Evolutionary conservation across 2,113 vertebrate species (phyloP), one percentile per base, ranked within the genome.

Genomic region (Urocitellus parryii): DNA sequence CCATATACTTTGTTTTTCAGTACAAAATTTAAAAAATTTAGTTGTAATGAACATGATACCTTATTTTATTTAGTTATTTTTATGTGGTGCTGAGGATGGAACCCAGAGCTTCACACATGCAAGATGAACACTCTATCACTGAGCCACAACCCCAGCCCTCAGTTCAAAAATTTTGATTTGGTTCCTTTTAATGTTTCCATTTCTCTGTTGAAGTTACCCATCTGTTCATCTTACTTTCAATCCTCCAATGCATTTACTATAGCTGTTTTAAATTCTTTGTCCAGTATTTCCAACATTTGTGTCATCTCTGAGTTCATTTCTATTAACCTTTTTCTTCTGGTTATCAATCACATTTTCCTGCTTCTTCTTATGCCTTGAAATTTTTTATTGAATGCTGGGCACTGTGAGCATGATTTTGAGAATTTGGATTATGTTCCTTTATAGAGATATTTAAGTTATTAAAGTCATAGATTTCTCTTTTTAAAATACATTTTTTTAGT

Each of bases 201-300:
- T 87, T 88, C 58, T 92, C 85, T 79, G 2, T 29, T n/a, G 34
- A 85, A 42, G 12, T 45, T 81, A 56, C 45, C 27, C 58, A 72
- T 77, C 51, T 91, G 73, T 88, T 93, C 74, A 73, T 51, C 45
- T 80, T 81, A 86, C 37, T 91, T 92, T 88, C 68, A 93, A 45
- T 73, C 70, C 63, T 91, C 42, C 73, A 78, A 24, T 24, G 82
- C 29, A 73, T 39, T 96, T 85, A 67, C 67, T 86, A 86, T 14
- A 67, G 27, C n/a, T 88, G 2, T 88, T 91, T 95, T 65, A 82
- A 89, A 78, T 80, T 88, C 27, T 25, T 27, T 42, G 48, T 53
- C 65, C 72, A 77, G 34, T 74, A 84, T 83, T 74, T 92, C 16
- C 42, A 77, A 78, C 37, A 67, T 53, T 63, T 74, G 56, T 14